Base-by-base conservation (phyloP, 2,888 invertebrate species). In the Allophyes oxyacanthae region DNA sequence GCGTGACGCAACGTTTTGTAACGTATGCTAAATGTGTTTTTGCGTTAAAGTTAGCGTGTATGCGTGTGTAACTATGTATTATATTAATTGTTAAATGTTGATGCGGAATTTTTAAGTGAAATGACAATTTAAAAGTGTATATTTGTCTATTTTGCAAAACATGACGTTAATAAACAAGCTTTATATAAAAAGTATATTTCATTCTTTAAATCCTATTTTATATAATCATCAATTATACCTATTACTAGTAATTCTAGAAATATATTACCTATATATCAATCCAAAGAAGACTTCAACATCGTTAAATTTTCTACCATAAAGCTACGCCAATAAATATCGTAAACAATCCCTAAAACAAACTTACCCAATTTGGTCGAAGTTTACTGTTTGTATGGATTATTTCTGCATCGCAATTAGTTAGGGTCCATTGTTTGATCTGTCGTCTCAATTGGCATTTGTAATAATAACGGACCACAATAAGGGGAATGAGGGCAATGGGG, bases 101-200 rank as follows among this genome's bases (percentile, higher is more conserved):
- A 90, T 81, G 87, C 87, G 90, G 85, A 89, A 84, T 90, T 90
- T 90, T 90, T 91, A 93, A 88, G 89, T 90, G 83, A 87, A 89
- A 86, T 80, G 87, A 90, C 88, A 85, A 87, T 88, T 87, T 83
- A 89, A 87, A 88, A 74, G 84, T 92, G 91, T 91, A 92, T 90
- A 92, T 93, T 91, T 93, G 92, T 93, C 93, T 94, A 93, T 94
- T 93, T 93, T 94, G 93, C 93, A 92, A 91, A 92, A 92, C 89
- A 92, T 91, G 92, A 92, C 87, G 92, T 92, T 93, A 92, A 92
- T 92, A 93, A 94, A 92, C 88, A 90, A 90, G 93, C 93, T 94
- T 93, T 93, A 89, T 94, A 93, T 82, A 88, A 81, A 73, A 65
- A 58, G 2, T 43, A 68, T n/a, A 49, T 69, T 77, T 55, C 15